Evolutionary conservation across 2,888 invertebrate genomes (phyloP).

Genomic region (Ormia ochracea): DNA sequence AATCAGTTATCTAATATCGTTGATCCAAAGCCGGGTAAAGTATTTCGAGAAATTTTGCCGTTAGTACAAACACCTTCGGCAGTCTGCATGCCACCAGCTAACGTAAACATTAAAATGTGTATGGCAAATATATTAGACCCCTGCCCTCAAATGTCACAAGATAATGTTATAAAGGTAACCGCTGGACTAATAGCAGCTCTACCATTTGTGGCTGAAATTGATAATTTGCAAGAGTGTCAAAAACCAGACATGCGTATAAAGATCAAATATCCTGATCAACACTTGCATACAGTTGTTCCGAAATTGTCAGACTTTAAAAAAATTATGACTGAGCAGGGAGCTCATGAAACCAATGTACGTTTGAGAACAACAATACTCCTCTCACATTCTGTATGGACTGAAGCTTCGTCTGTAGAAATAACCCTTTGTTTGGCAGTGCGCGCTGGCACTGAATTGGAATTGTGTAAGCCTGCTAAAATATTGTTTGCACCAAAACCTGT

Average conservation of each 20-base stretch:
- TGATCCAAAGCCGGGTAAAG: slow-evolving; percentile 90
- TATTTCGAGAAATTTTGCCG: slow-evolving; percentile 87
- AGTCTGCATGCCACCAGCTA: slow-evolving; percentile 83
- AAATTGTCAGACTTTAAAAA: slow-evolving; percentile 86
- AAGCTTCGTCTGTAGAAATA: slow-evolving; percentile 92
- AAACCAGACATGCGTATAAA: slow-evolving; percentile 86
- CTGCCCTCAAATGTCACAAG: slow-evolving; percentile 85
- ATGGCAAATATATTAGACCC: slow-evolving; percentile 90
- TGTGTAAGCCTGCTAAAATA: slow-evolving; percentile 91
- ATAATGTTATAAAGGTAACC: slow-evolving; percentile 91
- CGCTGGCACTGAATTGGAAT: slow-evolving; percentile 82
- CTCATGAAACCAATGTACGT: slow-evolving; percentile 78
- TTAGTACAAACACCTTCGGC: slow-evolving; percentile 84
- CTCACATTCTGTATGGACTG: slow-evolving; percentile 92
- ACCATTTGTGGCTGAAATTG: slow-evolving; percentile 90
- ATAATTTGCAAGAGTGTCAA: slow-evolving; percentile 84
- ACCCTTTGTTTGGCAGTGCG: slow-evolving; percentile 87
- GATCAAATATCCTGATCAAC: slow-evolving; percentile 94
- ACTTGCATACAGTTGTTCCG: slow-evolving; percentile 89
- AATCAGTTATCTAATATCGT: slow-evolving; percentile 85
- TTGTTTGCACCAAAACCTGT: slow-evolving; percentile 92
- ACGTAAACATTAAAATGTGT: slow-evolving; percentile 86
- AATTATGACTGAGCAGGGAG: slow-evolving; percentile 80
- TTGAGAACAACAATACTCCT: slow-evolving; percentile 91
- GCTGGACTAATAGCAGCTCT: slow-evolving; percentile 93